A percentile compares a stretch with the other conserved stretches of the same genome.
These are phyloP conservation scores for Lampris megalopsis DNA, from an alignment of 2,113 vertebrate species.

Conservation along the genomic window DNA sequence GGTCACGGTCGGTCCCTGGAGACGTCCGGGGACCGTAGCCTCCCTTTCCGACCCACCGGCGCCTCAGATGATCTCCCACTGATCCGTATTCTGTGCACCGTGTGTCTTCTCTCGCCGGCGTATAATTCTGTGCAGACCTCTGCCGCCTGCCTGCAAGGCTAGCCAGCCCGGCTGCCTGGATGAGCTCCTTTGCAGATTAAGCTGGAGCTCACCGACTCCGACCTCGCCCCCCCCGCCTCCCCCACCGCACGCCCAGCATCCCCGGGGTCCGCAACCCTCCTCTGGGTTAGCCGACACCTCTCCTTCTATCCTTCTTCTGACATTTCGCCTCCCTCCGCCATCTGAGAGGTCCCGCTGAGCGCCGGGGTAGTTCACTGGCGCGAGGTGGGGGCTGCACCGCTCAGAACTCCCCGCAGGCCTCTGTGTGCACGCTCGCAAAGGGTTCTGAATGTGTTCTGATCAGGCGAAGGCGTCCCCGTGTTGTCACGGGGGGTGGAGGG, in stretches of 20 bases:
- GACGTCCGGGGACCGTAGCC: neutral
- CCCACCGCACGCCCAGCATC: constrained; percentile 53
- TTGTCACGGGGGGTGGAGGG: neutral
- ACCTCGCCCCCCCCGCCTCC: constrained; percentile 43
- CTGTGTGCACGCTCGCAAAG: constrained; percentile 57
- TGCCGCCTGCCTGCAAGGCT: constrained; percentile 67
- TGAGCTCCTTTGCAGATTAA: constrained; percentile 76
- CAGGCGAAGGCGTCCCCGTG: constrained; percentile 19
- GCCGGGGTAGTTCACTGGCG: constrained; percentile 61
- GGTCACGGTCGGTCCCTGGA: no score
- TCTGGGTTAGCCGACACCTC: constrained; percentile 49
- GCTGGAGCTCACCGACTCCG: constrained; percentile 61
- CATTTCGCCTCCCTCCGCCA: constrained; percentile 74
- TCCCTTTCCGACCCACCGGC: constrained; percentile 19
- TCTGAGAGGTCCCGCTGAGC: constrained; percentile 69
- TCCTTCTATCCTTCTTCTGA: constrained; percentile 70
- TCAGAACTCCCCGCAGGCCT: constrained; percentile 45
- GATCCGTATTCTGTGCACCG: constrained; percentile 40
- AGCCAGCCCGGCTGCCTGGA: constrained; percentile 74
- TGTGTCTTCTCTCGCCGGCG: constrained; percentile 55
- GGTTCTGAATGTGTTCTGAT: constrained; percentile 55
- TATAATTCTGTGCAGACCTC: constrained; percentile 74
- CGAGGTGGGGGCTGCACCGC: neutral
- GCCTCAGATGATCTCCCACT: constrained; percentile 66
- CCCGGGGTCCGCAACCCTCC: constrained; percentile 41